phyloP scores from a whole-genome alignment of 1,140 invertebrate species.

The Pseudomyrmex gracilis region DNA sequence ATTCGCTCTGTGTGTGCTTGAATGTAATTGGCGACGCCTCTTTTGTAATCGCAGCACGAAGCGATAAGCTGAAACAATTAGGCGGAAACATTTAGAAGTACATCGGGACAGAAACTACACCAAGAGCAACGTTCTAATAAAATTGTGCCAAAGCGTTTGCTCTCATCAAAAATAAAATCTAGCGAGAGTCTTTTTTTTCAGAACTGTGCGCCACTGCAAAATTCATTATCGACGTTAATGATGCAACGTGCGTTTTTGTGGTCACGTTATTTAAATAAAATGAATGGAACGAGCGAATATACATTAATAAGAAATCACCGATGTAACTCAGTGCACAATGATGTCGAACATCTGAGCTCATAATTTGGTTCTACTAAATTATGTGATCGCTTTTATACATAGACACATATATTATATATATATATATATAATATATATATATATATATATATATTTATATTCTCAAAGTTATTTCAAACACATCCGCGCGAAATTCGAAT shows the following conservation, averaged over 20 bases:
- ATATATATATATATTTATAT: too few relatives aligned
- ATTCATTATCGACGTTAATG: conserved; percentile 53
- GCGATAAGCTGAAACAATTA: conserved; percentile 1
- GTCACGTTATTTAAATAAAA: background rate
- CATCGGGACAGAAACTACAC: too few relatives aligned
- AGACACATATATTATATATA: too few relatives aligned
- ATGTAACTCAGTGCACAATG: background rate
- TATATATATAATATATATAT: too few relatives aligned
- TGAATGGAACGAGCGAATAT: too few relatives aligned
- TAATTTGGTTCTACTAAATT: too few relatives aligned
- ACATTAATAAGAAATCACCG: too few relatives aligned
- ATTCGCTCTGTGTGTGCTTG: background rate
- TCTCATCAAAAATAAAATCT: background rate
- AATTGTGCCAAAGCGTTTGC: too few relatives aligned
- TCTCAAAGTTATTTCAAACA: conserved; percentile 10
- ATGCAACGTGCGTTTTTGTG: conserved; percentile 39
- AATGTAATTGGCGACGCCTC: background rate
- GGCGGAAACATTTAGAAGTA: too few relatives aligned
- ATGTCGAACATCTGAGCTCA: conserved; percentile 9
- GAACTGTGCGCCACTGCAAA: conserved; percentile 2
- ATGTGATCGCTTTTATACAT: too few relatives aligned
- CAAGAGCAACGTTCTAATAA: background rate
- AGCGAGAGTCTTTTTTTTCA: background rate
- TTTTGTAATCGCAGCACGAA: background rate
- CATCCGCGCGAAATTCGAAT: conserved; percentile 2